phyloP scores from a whole-genome alignment of 1,140 invertebrate species.

The Solenopsis invicta region DNA sequence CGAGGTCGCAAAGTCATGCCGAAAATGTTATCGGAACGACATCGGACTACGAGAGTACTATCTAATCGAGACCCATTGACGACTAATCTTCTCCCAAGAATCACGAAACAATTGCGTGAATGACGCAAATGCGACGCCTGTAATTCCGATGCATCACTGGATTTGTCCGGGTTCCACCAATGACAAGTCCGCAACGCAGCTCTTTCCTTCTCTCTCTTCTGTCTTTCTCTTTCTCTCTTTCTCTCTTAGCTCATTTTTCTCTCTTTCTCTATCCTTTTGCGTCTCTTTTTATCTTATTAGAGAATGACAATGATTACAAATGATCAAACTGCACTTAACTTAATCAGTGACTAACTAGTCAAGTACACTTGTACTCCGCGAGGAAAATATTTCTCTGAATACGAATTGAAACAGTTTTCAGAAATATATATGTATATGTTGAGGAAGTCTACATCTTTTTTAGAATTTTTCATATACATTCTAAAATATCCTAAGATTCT shows the following conservation, averaged over 20 bases:
- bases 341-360: not conserved
- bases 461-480: no score
- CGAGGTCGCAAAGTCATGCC: not conserved
- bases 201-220: not conserved
- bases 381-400: no score
- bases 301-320: not conserved
- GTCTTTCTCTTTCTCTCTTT: not conserved
- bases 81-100: not conserved
- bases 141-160: not conserved
- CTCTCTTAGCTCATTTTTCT: not conserved
- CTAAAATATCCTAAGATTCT: no score
- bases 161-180: slow-evolving; percentile 28
- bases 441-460: no score
- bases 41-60: not conserved
- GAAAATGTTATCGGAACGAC: not conserved
- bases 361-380: not conserved
- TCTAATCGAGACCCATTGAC: not conserved
- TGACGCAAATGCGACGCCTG: not conserved
- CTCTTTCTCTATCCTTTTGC: not conserved
- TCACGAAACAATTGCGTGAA: not conserved
- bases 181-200: not conserved
- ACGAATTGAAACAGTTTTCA: no score
- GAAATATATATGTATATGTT: no score
- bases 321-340: not conserved
- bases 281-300: not conserved